Conservation (phyloP, 2,113 vertebrate species). For the Silurus glanis region DNA sequence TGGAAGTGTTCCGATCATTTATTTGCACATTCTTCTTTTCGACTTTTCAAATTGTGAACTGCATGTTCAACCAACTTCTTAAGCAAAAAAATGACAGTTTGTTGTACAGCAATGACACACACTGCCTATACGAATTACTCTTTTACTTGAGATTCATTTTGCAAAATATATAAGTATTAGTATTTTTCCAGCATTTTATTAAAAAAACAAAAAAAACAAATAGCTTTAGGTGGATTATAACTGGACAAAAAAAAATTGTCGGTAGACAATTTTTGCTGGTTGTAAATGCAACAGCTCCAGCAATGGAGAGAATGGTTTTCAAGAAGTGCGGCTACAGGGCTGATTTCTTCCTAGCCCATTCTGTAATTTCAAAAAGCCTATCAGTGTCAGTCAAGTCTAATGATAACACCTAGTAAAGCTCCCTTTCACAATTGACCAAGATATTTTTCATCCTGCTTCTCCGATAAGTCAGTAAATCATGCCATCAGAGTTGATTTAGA, state of each 20-base stretch:
- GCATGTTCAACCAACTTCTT: background rate
- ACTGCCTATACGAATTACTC: background rate
- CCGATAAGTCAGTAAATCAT: background rate
- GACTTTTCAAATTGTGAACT: background rate
- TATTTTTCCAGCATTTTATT: background rate
- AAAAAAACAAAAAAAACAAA: background rate
- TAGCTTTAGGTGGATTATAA: too few relatives aligned
- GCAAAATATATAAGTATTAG: background rate
- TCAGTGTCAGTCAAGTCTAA: background rate
- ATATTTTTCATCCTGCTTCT: background rate
- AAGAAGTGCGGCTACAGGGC: background rate
- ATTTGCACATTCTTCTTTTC: slow-evolving; percentile 5
- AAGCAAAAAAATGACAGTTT: background rate
- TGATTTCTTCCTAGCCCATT: background rate
- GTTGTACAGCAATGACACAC: background rate
- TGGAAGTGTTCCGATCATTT: background rate
- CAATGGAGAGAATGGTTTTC: too few relatives aligned
- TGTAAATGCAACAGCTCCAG: background rate
- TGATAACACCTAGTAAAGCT: background rate
- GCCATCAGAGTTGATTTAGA: background rate
- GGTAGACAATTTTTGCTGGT: background rate
- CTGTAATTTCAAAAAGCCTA: background rate
- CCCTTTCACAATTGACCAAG: too few relatives aligned
- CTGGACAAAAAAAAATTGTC: background rate
- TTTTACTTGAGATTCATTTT: background rate